Percentiles rank a stretch among this genome's conserved stretches.
phyloP scores from a whole-genome alignment of 2,888 invertebrate genomes.

The Synergus japonicus region DNA sequence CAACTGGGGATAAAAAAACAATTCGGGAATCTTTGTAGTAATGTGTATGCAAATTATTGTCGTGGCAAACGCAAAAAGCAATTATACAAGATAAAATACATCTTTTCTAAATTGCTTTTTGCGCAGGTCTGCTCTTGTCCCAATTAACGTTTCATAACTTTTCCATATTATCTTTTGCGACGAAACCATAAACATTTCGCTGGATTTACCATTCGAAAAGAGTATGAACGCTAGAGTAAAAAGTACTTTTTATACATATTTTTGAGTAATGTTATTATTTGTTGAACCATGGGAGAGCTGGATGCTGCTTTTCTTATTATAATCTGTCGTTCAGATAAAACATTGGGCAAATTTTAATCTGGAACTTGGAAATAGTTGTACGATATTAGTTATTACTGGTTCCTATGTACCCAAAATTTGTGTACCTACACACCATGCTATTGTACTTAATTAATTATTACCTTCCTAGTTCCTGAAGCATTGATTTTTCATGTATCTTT shows the following conservation, averaged over 20 bases:
- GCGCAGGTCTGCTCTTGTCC: neutral
- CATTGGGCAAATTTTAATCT: neutral
- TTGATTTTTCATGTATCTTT: neutral
- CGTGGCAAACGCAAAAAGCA: constrained; percentile 18
- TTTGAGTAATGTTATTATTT: constrained; percentile 48
- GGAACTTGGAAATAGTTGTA: neutral
- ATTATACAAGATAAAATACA: neutral
- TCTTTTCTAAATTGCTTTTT: constrained; percentile 2
- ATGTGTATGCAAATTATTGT: constrained; percentile 54
- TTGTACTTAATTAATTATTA: constrained; percentile 18
- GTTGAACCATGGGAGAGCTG: constrained; percentile 53
- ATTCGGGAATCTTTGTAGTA: constrained; percentile 55
- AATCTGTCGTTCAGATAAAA: neutral
- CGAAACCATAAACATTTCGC: constrained; percentile 37
- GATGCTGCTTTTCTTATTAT: constrained; percentile 45
- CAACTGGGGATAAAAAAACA: constrained; percentile 47
- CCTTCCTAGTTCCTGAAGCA: neutral
- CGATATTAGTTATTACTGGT: neutral
- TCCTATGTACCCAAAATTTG: neutral
- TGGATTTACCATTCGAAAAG: constrained; percentile 39
- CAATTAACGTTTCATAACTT: constrained; percentile 1
- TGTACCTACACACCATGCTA: neutral
- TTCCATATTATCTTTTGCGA: constrained; percentile 28
- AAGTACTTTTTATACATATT: constrained; percentile 49
- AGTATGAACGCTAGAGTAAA: constrained; percentile 48